A percentile compares a stretch with the other conserved stretches of the same genome.
These are phyloP conservation scores for Capromys pilorides DNA, from an alignment of 2,797 vertebrate genomes.

Conservation along the genomic window DNA sequence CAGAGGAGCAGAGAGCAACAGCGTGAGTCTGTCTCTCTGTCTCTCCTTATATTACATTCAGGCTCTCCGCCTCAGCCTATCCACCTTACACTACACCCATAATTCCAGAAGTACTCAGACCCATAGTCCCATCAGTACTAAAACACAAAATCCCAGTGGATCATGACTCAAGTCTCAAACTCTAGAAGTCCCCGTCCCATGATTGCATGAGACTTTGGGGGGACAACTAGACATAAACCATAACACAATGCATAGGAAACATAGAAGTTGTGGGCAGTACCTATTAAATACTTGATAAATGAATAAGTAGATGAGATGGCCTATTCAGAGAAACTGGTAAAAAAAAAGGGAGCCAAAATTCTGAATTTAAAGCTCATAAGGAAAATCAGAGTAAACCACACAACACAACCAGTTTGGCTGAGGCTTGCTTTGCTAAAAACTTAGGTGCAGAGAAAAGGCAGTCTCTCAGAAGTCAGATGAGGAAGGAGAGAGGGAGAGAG, in stretches of 20 bases:
- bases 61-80: too few species aligned
- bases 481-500: slow-evolving; percentile 56
- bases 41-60: too few species aligned
- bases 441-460: neutral
- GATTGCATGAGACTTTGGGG: too few species aligned
- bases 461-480: slow-evolving; percentile 41
- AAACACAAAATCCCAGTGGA: too few species aligned
- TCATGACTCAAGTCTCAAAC: too few species aligned
- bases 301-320: neutral
- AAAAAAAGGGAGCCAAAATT: neutral
- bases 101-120: too few species aligned
- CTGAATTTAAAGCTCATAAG: slow-evolving; percentile 54
- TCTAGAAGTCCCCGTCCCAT: too few species aligned
- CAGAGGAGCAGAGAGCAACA: too few species aligned
- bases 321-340: slow-evolving; percentile 45
- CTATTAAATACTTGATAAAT: slow-evolving; percentile 5
- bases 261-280: neutral
- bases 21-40: too few species aligned
- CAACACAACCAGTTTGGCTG: slow-evolving; percentile 13
- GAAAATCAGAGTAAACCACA: slow-evolving; percentile 46
- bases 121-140: too few species aligned
- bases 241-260: slow-evolving; percentile 2
- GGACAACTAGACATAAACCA: too few species aligned
- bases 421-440: slow-evolving; percentile 37
- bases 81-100: too few species aligned